A percentile compares a stretch with the other conserved stretches of the same genome.
phyloP scores from a whole-genome alignment of 2,113 vertebrate species.

The Melanotaenia duboulayi region DNA sequence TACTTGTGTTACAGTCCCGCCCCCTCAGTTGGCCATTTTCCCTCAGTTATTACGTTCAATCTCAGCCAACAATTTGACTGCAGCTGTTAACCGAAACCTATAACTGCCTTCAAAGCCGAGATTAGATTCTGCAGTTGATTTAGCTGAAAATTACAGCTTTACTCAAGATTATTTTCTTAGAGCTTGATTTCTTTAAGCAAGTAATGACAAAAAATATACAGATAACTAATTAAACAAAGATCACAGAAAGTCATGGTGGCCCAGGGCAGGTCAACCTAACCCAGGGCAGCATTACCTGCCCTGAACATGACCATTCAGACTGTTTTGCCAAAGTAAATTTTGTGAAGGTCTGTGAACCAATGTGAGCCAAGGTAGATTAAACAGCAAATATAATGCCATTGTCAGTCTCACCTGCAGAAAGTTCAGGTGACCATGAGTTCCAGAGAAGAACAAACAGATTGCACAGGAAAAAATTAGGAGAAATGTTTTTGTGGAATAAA shows the following conservation, averaged over 20 bases:
- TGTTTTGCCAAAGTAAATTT: conserved; percentile 57
- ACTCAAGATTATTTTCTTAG: background rate
- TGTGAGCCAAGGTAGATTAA: conserved; percentile 22
- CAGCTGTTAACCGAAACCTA: conserved; percentile 11
- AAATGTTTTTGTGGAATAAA: background rate
- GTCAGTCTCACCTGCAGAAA: background rate
- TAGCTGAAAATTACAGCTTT: background rate
- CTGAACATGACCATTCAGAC: conserved; percentile 36
- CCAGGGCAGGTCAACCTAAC: conserved; percentile 4
- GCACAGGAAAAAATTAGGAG: too few relatives aligned
- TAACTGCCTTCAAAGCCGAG: background rate
- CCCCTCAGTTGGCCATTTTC: conserved; percentile 37
- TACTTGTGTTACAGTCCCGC: conserved; percentile 35
- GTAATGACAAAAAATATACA: background rate
- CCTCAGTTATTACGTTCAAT: background rate
- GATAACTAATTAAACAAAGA: conserved; percentile 11
- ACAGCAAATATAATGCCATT: background rate
- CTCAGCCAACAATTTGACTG: conserved; percentile 23
- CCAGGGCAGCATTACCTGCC: conserved; percentile 53
- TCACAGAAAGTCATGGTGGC: conserved; percentile 56
- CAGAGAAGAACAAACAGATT: background rate
- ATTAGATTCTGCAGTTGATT: background rate
- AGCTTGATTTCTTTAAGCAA: background rate
- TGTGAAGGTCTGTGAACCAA: conserved; percentile 46
- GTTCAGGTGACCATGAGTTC: background rate